phyloP scores from a whole-genome alignment of 2,113 vertebrate species.

The Callionymus lyra region DNA sequence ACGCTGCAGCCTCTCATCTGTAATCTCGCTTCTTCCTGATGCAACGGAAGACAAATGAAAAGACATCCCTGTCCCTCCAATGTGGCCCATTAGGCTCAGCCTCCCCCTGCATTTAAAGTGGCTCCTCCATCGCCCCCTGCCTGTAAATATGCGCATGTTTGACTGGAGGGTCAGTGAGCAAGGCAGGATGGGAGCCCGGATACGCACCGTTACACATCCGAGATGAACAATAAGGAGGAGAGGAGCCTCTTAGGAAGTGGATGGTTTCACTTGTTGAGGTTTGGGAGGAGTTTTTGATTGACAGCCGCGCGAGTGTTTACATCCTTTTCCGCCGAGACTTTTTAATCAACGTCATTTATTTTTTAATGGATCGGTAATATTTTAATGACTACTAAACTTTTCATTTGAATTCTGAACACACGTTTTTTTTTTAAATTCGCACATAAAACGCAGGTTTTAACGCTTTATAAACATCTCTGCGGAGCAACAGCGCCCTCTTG shows the following conservation, averaged over 20 bases:
- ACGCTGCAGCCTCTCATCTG: conserved; percentile 22
- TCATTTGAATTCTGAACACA: too few relatives aligned
- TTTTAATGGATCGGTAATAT: too few relatives aligned
- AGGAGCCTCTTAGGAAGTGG: conserved; percentile 50
- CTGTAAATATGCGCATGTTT: conserved; percentile 68
- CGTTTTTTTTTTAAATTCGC: not conserved
- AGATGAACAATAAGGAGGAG: conserved; percentile 51
- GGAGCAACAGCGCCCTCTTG: conserved; percentile 45
- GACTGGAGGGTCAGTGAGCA: conserved; percentile 52
- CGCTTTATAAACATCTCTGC: too few relatives aligned
- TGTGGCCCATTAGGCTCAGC: conserved; percentile 54
- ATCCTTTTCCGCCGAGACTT: too few relatives aligned
- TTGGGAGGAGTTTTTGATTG: conserved; percentile 24
- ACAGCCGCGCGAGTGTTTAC: conserved; percentile 41
- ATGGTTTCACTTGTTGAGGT: conserved; percentile 36
- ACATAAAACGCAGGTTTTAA: too few relatives aligned
- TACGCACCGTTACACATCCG: conserved; percentile 53
- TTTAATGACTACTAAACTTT: too few relatives aligned
- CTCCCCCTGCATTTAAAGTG: conserved; percentile 50
- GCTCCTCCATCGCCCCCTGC: conserved; percentile 28
- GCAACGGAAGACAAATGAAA: conserved; percentile 45
- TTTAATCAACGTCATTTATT: too few relatives aligned
- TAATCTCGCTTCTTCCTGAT: conserved; percentile 27
- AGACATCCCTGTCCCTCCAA: conserved; percentile 53
- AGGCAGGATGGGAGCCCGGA: conserved; percentile 34